phyloP scores from a whole-genome alignment of 2,113 vertebrate genomes.

The Albula glossodonta region DNA sequence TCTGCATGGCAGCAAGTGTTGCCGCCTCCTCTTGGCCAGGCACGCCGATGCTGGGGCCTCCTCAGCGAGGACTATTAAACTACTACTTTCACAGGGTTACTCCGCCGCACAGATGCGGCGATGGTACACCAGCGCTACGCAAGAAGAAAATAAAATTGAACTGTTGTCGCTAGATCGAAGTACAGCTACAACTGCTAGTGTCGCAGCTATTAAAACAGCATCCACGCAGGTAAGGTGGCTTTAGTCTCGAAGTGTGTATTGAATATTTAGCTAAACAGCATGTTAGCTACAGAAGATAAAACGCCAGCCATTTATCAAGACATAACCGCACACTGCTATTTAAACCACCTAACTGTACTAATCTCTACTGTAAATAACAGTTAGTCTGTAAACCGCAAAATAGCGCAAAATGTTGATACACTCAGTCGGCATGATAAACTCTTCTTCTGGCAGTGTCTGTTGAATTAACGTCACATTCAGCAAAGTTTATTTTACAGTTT shows the following conservation, averaged over 20 bases:
- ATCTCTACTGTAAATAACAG: neutral
- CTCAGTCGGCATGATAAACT: too few species aligned
- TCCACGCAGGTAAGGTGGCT: constrained; percentile 42
- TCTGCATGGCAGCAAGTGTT: constrained; percentile 17
- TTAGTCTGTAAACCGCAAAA: neutral
- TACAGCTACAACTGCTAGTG: constrained; percentile 40
- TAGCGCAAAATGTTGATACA: neutral
- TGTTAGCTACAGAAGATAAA: neutral
- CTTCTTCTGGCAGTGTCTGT: too few species aligned
- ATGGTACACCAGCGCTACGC: constrained; percentile 54
- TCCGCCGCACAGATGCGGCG: constrained; percentile 1
- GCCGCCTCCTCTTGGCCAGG: constrained; percentile 38
- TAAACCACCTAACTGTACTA: neutral
- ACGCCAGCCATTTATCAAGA: neutral
- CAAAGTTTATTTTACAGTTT: too few species aligned
- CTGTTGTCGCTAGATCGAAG: constrained; percentile 30
- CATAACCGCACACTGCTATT: neutral
- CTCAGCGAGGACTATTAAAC: constrained; percentile 6
- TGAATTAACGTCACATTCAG: too few species aligned
- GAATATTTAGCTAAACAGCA: neutral
- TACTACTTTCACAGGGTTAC: neutral
- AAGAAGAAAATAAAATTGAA: constrained; percentile 51
- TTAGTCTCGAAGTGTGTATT: neutral
- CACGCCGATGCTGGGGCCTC: neutral
- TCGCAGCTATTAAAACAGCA: constrained; percentile 25